Base-by-base conservation (phyloP, 2,888 invertebrate genomes). In the Drosophila meridiana region DNA sequence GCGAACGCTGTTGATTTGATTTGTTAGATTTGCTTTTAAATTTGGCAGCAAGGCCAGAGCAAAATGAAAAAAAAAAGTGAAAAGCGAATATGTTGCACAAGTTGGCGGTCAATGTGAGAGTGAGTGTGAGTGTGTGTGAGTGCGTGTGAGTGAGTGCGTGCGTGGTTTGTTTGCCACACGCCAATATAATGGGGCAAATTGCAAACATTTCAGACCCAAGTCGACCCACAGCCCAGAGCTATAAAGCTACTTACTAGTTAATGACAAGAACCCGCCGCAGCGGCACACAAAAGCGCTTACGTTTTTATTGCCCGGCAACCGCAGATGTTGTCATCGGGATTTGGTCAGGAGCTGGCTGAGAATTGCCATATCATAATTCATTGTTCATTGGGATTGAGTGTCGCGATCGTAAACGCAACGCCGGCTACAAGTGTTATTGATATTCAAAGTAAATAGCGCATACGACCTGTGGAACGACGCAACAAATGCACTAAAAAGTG, bases 1-100 rank as follows among this genome's bases (percentile, higher is more conserved):
- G 60, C 57, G 42, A 48, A 32, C 55, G 76, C 50, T 83, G 71
- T 55, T 56, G 66, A 81, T 82, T 88, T 88, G 79, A 80, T 80
- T 84, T 84, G 82, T 79, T 83, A 83, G 85, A 87, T 87, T 74
- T 69, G 80, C 30, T 42, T 82, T 80, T 75, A 82, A 73, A 78
- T 80, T 83, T 78, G 73, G 68, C 70, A 50, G 42, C 86, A 86
- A 88, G 85, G 85, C 65, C 78, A 69, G 38, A 13, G 34, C 40
- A 52, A 36, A 43, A 45, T 3, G 6, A 47, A 45, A 45, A 40
- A n/a, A 14, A 56, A 72, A 76, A 80, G 58, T 67, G 73, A 77
- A 80, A 73, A 71, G 70, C 67, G 58, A 72, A 78, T 69, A 75
- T 69, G 71, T 67, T 57, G 61, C 71, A 56, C 61, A 55, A 56